phyloP scores from a whole-genome alignment of 2,797 vertebrate genomes.

The Tarsius wallacei region DNA sequence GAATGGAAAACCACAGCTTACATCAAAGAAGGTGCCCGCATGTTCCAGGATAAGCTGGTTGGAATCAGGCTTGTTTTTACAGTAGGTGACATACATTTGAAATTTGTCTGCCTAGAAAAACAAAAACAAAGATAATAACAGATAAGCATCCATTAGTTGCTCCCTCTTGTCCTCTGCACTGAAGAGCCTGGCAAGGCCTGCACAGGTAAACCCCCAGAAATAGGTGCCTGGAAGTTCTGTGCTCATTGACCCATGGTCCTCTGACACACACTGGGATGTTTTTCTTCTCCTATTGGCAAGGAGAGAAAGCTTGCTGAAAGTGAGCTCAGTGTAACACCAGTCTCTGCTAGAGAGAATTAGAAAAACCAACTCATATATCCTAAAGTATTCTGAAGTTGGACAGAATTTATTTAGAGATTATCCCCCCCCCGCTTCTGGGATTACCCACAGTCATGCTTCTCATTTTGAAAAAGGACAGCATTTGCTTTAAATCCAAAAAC shows the following conservation, averaged over 20 bases:
- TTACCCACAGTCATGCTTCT: not conserved
- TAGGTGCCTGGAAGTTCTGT: not conserved
- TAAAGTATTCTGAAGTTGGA: not conserved
- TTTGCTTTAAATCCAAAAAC: slow-evolving; percentile 39
- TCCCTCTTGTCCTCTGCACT: not conserved
- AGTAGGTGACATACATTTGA: slow-evolving; percentile 99
- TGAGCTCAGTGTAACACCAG: slow-evolving; percentile 14
- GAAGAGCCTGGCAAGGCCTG: not conserved
- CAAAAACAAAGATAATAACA: slow-evolving; percentile 74
- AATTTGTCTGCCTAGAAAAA: slow-evolving; percentile 97
- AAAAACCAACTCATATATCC: slow-evolving; percentile 35
- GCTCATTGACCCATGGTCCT: not conserved
- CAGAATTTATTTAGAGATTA: slow-evolving; percentile 18
- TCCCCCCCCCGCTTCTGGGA: not conserved
- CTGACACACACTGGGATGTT: not conserved
- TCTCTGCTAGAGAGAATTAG: slow-evolving; percentile 25
- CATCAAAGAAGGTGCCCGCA: slow-evolving; percentile 98
- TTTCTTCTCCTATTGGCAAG: not conserved
- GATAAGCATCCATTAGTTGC: slow-evolving; percentile 45
- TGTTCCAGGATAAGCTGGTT: slow-evolving; percentile 98
- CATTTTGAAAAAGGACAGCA: slow-evolving; percentile 42
- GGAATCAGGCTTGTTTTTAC: slow-evolving; percentile 99
- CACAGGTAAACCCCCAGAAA: not conserved
- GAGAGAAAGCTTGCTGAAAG: slow-evolving; percentile 15
- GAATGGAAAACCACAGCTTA: slow-evolving; percentile 90